Evolutionary conservation across 2,113 vertebrate species (phyloP), one percentile per base, ranked within the genome.

Genomic region (Pogonocichla stellata): DNA sequence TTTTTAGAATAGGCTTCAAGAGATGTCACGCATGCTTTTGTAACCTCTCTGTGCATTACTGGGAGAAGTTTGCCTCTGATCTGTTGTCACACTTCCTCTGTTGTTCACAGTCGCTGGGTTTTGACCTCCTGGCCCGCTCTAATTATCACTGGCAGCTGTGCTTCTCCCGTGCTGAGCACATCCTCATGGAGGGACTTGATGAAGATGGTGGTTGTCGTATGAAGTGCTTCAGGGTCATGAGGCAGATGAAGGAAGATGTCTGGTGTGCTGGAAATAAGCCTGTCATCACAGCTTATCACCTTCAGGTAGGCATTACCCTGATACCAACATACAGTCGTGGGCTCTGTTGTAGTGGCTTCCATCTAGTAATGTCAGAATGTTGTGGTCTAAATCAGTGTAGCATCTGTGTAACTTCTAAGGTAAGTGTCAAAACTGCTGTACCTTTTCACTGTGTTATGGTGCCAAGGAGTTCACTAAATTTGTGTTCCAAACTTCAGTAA

Each of bases 111-210:
- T 98, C 98, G 0, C 98, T 99, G 67, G 99, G 99, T 33, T 99
- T 98, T 3, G 97, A 97, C 96, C 95, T 99, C 57, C 64, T 98
- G 97, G 98, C 98, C 75, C 95, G 95, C 10, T 98, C 98, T 14
- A 97, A 87, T 94, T 99, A 99, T 22, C 98, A 99, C 98, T 99
- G 99, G 98, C 98, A 98, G 95, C 93, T 98, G 92, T 98, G 98
- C 36, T 99, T 99, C 97, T 94, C 96, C n/a, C 97, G 97, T 54
- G 98, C 98, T 0, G 98, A 99, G 91, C 98, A 83, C 73, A 80
- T 98, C 45, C 95, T 99, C 94, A 93, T 99, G 95, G 97, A 97
- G 48, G 97, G 97, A 33, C 96, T 99, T 17, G 98, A 99, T 62
- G 98, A 99, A 48, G 98, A 99, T 2, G 98, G 98, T 7, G 98